Conservation (phyloP, 2,888 invertebrate genomes). For the Calliopum simillimum region DNA sequence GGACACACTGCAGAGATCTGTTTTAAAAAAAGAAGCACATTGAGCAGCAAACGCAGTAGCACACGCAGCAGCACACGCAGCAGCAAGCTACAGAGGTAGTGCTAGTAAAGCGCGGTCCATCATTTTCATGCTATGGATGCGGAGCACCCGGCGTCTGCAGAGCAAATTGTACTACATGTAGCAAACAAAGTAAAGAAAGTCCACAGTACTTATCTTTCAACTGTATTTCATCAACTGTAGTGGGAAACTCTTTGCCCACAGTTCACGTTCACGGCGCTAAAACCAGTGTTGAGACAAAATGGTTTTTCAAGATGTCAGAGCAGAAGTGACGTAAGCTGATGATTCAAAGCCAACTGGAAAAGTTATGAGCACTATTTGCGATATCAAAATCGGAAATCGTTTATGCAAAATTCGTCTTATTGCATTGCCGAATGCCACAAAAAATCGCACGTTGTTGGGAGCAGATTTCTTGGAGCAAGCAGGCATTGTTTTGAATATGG, state of each 20-base stretch:
- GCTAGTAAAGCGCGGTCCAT: too few relatives aligned
- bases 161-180: background rate
- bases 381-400: conserved; percentile 8
- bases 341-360: conserved; percentile 4
- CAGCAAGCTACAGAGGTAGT: too few relatives aligned
- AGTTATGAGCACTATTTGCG: conserved; percentile 16
- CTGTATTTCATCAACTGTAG: conserved; percentile 19
- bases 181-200: conserved; percentile 10
- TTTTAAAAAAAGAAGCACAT: conserved; percentile 18
- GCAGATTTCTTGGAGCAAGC: conserved; percentile 27
- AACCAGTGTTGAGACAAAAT: conserved; percentile 21
- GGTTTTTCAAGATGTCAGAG: conserved; percentile 32
- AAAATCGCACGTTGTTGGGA: conserved; percentile 32
- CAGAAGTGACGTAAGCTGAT: conserved; percentile 40
- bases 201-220: conserved; percentile 33
- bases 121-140: too few relatives aligned
- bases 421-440: conserved; percentile 19
- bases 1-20: conserved; percentile 17
- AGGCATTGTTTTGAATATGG: conserved; percentile 26
- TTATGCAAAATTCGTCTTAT: conserved; percentile 11
- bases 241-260: conserved; percentile 37
- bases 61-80: conserved; percentile 2
- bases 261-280: conserved; percentile 31
- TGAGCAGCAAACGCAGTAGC: background rate
- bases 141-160: too few relatives aligned